Base-by-base conservation (phyloP, 1,140 invertebrate genomes). In the Nebria ingens region DNA sequence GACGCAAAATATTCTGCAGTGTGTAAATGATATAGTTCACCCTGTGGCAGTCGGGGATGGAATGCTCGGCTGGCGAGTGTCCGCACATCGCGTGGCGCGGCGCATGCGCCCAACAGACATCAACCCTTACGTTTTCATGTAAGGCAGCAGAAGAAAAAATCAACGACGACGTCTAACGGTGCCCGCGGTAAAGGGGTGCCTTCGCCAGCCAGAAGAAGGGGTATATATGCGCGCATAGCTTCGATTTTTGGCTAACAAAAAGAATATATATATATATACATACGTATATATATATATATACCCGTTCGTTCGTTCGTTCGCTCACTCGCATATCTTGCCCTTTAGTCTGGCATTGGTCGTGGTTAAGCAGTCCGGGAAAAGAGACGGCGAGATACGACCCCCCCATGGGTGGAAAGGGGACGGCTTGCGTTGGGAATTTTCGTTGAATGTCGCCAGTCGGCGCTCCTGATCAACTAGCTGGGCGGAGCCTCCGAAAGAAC, bases 221-320 rank as follows among this genome's bases (percentile, higher is more conserved):
- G 59, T 59, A 57, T 29, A 56, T 17, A 60, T 58, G 53, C 58
- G 60, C 59, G 63, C 61, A 59, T 56, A 61, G 63, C 62, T 67
- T 68, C 65, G 65, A 69, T 68, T 68, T 68, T 67, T 64, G 61
- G 58, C 61, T 65, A 66, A 68, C 68, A 68, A 68, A 64, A 64
- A 68, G 67, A 68, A 66, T 62, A 65, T 62, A 61, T 64, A n/a
- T n/a, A n/a, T n/a, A n/a, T n/a, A n/a, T n/a, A n/a, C n/a, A n/a
- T 17, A 50, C 12, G 20, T 50, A 19, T 17, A 9, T 11, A n/a
- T 55, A 50, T 21, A 29, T 50, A 55, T n/a, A n/a, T n/a, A n/a
- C n/a, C n/a, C n/a, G n/a, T n/a, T n/a, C n/a, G n/a, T n/a, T n/a
- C n/a, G n/a, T n/a, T n/a, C n/a, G n/a, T n/a, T n/a, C n/a, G n/a